phyloP scores from a whole-genome alignment of 2,113 vertebrate species.

The Misgurnus mizolepis region DNA sequence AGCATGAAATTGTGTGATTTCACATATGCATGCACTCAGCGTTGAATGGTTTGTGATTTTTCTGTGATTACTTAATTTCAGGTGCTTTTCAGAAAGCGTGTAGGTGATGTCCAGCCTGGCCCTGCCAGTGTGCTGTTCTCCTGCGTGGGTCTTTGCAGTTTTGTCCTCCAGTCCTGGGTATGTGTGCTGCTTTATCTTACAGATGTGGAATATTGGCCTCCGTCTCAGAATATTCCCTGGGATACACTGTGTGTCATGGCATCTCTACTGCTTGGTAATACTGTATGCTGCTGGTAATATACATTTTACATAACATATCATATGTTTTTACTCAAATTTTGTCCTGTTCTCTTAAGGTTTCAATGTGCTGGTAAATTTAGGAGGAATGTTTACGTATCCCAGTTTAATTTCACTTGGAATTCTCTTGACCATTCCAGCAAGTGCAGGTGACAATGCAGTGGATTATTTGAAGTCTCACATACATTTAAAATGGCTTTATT shows the following conservation, averaged over 20 bases:
- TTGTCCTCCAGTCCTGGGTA: slow-evolving; percentile 59
- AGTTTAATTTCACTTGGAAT: slow-evolving; percentile 57
- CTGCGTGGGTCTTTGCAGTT: slow-evolving; percentile 54
- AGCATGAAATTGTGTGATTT: neutral
- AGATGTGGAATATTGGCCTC: slow-evolving; percentile 60
- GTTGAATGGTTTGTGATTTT: too few species aligned
- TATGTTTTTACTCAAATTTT: neutral
- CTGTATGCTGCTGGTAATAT: neutral
- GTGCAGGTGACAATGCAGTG: slow-evolving; percentile 49
- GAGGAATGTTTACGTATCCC: slow-evolving; percentile 55
- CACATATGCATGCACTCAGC: neutral
- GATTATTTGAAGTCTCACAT: neutral
- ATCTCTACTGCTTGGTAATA: slow-evolving; percentile 55
- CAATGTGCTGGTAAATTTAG: slow-evolving; percentile 58
- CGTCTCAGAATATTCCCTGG: slow-evolving; percentile 53
- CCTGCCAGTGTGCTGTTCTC: slow-evolving; percentile 51
- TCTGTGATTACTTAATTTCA: slow-evolving; percentile 10
- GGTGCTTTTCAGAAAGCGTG: slow-evolving; percentile 58
- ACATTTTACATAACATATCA: too few species aligned
- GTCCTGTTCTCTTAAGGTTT: slow-evolving; percentile 48
- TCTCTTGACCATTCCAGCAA: slow-evolving; percentile 61
- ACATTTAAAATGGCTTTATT: neutral
- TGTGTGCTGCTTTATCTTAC: slow-evolving; percentile 60
- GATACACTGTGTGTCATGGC: slow-evolving; percentile 52
- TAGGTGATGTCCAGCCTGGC: slow-evolving; percentile 44